Base-by-base conservation (phyloP, 2,797 vertebrate species). In the Sparus aurata region DNA sequence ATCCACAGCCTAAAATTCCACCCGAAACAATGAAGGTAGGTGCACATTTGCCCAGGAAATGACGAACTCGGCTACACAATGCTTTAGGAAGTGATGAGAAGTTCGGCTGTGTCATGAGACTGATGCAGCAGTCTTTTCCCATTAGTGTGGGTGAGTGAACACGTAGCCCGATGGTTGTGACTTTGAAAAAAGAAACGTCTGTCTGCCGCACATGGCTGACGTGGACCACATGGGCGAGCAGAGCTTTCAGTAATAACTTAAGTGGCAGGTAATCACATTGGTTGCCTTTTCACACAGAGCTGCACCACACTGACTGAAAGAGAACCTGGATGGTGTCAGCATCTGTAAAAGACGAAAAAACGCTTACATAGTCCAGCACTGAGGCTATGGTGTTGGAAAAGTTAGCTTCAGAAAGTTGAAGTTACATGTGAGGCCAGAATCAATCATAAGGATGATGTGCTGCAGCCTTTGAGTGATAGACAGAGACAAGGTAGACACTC, bases 201-300 rank as follows among this genome's bases (percentile, higher is more conserved):
- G 55, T 55, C 75, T 34, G 17, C 67, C 60, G 34, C 69, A 60
- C 38, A 43, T 3, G 34, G 74, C 69, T 76, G 64, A 59, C 12
- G 34, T 38, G 55, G 50, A 25, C 25, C 52, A 65, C 57, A 62
- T 60, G 45, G 46, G 53, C 50, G 77, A 81, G 71, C 79, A 30
- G 77, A 85, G 74, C 81, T 80, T 86, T 84, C 47, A 74, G 62
- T 87, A 89, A 91, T 83, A 79, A 82, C 67, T 80, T 87, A 89
- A 83, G 78, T 84, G 69, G 59, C 62, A 78, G 74, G 54, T 88
- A 85, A 88, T 86, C 71, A 84, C 54, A 30, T 69, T 81, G 72
- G 76, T 70, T 75, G 62, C 16, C 54, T 72, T 72, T 81, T 72
- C 49, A 69, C 18, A 45, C 17, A 52, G 8, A 81, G 57, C 23